Conservation (phyloP, 2,113 vertebrate genomes). For the Alexandromys fortis region DNA sequence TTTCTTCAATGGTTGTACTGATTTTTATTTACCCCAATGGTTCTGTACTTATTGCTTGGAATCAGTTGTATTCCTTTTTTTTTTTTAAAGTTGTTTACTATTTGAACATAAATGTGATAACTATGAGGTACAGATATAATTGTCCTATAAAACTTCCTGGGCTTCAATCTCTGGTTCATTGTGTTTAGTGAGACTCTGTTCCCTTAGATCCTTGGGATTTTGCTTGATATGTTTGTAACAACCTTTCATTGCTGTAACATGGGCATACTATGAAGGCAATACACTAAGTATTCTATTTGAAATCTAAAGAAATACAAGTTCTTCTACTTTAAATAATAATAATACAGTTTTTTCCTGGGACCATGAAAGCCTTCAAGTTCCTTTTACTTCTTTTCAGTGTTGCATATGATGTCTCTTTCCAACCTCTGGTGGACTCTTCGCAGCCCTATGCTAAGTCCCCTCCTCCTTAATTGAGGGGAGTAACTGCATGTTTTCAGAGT, state of each 20-base stretch:
- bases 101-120: background rate
- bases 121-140: background rate
- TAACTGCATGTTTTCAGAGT: background rate
- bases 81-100: background rate
- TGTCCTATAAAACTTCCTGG: background rate
- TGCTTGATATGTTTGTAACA: background rate
- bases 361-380: background rate
- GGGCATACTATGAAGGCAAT: background rate
- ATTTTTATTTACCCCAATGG: background rate
- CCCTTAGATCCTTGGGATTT: background rate
- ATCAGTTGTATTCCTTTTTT: background rate
- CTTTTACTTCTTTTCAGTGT: background rate
- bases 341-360: background rate
- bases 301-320: background rate
- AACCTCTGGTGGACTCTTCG: background rate
- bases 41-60: background rate
- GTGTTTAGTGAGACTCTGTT: background rate
- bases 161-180: background rate
- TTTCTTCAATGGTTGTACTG: background rate
- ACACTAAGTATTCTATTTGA: background rate
- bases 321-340: background rate
- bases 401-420: background rate
- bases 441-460: background rate
- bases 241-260: background rate
- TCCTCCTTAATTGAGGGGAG: background rate